A percentile compares a stretch with the other conserved stretches of the same genome.
These are phyloP conservation scores for Geodia barretti DNA, from an alignment of 37 sponge, comb jelly and placozoan species.

Conservation along the genomic window DNA sequence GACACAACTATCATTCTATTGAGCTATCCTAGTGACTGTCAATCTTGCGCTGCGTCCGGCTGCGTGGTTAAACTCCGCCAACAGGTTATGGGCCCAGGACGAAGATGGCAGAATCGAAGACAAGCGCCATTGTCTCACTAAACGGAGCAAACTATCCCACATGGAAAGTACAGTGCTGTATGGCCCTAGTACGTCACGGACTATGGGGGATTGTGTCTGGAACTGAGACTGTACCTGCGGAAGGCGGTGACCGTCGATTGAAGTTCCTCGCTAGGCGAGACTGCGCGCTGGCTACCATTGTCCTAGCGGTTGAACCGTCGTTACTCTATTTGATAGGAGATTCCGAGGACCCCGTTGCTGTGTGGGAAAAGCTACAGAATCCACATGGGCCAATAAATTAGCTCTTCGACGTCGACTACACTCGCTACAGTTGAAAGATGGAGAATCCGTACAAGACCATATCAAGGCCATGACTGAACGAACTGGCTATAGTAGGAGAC, in stretches of 20 bases:
- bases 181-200: background rate
- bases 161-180: background rate
- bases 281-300: slow-evolving; percentile 52
- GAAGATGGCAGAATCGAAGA: background rate
- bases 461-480: slow-evolving; percentile 44
- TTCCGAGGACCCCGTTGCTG: slow-evolving; percentile 28
- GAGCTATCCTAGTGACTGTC: too few species aligned
- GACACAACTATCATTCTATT: too few species aligned
- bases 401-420: slow-evolving; percentile 30
- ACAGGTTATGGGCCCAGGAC: slow-evolving; percentile 1
- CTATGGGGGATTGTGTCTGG: background rate
- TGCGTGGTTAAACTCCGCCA: background rate
- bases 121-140: background rate
- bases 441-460: slow-evolving; percentile 43
- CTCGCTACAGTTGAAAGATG: slow-evolving; percentile 37
- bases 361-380: slow-evolving; percentile 24
- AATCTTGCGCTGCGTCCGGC: background rate
- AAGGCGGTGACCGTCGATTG: slow-evolving; percentile 9
- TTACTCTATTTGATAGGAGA: slow-evolving; percentile 53
- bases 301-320: slow-evolving; percentile 38
- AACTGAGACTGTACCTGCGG: slow-evolving; percentile 31
- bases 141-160: background rate
- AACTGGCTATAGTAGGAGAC: slow-evolving; percentile 38
- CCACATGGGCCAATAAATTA: slow-evolving; percentile 58
- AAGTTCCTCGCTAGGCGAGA: slow-evolving; percentile 33